These are phyloP conservation scores for Anhinga rufa DNA, from an alignment of 2,113 vertebrate species.

Conservation along the genomic window DNA sequence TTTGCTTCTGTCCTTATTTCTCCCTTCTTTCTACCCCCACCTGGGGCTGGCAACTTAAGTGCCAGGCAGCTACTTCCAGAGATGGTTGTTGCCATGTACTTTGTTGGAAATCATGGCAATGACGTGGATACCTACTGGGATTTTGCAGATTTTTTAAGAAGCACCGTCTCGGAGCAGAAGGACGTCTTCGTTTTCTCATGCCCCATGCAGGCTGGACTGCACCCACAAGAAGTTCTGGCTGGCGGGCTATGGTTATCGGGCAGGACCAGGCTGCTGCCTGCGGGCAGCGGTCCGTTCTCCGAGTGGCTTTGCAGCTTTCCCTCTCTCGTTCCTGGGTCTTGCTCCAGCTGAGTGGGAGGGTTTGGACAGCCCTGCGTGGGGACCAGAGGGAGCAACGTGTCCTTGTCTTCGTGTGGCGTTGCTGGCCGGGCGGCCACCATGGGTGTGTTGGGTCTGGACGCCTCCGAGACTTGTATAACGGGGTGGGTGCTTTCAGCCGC, in stretches of 20 bases:
- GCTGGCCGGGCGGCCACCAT: neutral
- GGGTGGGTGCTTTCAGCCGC: conserved; percentile 22
- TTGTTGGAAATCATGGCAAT: neutral
- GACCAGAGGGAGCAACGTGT: neutral
- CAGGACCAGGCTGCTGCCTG: conserved; percentile 9
- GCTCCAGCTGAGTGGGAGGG: neutral
- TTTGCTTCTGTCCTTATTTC: neutral
- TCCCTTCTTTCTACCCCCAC: neutral
- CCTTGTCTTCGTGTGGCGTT: neutral
- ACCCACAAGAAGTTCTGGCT: conserved; percentile 49
- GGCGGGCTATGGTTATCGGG: conserved; percentile 47
- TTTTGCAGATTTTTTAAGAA: conserved; percentile 64
- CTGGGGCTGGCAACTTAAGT: neutral
- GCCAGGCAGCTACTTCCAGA: neutral
- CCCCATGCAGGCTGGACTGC: conserved; percentile 60
- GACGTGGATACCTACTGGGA: conserved; percentile 68
- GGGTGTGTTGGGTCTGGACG: conserved; percentile 18
- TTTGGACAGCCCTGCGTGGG: neutral
- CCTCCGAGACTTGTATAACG: neutral
- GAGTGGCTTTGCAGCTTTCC: conserved; percentile 21
- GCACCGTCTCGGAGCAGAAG: conserved; percentile 62
- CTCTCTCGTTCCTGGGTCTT: neutral
- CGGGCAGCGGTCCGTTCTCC: neutral
- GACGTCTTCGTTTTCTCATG: conserved; percentile 60
- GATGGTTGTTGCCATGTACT: accelerated